Evolutionary conservation across 2,888 invertebrate species (phyloP).

Genomic region (Epirrita christyi): DNA sequence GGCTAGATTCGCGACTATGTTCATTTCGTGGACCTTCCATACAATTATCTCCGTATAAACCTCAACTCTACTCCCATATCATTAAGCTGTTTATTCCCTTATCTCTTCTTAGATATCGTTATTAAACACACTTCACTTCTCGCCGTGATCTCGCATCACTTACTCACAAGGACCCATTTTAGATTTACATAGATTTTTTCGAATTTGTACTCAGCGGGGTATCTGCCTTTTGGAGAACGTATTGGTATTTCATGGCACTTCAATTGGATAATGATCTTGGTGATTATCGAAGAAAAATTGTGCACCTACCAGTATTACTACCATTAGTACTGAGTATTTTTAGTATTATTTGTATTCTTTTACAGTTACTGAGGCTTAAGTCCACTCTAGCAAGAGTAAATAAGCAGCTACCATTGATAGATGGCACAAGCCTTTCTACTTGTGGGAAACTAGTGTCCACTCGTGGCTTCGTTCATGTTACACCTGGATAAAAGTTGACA

Average conservation of each 20-base stretch:
- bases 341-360: too few species aligned
- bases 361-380: too few species aligned
- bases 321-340: too few species aligned
- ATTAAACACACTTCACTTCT: slow-evolving; percentile 62
- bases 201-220: slow-evolving; percentile 37
- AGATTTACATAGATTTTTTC: slow-evolving; percentile 63
- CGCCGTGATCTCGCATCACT: slow-evolving; percentile 81
- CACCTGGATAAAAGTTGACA: too few species aligned
- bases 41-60: slow-evolving; percentile 32
- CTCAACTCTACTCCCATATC: slow-evolving; percentile 19
- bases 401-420: too few species aligned
- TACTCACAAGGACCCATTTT: slow-evolving; percentile 56
- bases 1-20: slow-evolving; percentile 79
- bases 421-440: too few species aligned
- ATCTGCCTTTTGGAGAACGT: slow-evolving; percentile 15
- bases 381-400: too few species aligned
- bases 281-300: not conserved
- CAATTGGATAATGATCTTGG: slow-evolving; percentile 24
- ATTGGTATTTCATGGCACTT: slow-evolving; percentile 27
- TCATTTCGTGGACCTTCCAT: slow-evolving; percentile 72
- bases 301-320: too few species aligned
- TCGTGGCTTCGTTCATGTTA: too few species aligned
- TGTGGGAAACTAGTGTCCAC: too few species aligned
- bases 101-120: slow-evolving; percentile 43
- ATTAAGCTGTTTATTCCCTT: slow-evolving; percentile 43